Percentiles rank a stretch among this genome's conserved stretches.
phyloP scores from a whole-genome alignment of 2,888 invertebrate species.

The Caenorhabditis sp. region DNA sequence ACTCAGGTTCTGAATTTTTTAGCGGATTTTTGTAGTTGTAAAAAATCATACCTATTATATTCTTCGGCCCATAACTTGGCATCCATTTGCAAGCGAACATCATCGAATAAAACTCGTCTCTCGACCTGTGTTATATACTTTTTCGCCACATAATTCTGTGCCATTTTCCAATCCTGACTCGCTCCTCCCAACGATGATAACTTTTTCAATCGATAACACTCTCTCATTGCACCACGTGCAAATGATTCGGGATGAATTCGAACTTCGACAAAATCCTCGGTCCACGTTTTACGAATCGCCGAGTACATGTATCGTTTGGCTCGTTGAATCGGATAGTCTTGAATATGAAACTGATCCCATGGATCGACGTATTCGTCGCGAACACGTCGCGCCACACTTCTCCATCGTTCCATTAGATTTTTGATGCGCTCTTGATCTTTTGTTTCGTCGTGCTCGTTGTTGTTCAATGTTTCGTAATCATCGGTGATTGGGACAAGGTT shows the following conservation, averaged over 20 bases:
- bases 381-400: slow-evolving; percentile 46
- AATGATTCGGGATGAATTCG: slow-evolving; percentile 72
- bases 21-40: too few relatives aligned
- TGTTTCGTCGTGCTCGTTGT: not conserved
- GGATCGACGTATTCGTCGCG: slow-evolving; percentile 71
- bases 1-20: not conserved
- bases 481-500: slow-evolving; percentile 37
- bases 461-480: slow-evolving; percentile 6
- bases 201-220: slow-evolving; percentile 75
- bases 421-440: slow-evolving; percentile 30
- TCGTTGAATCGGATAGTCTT: slow-evolving; percentile 72
- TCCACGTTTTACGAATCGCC: slow-evolving; percentile 74
- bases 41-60: slow-evolving; percentile 73
- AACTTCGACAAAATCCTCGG: slow-evolving; percentile 73
- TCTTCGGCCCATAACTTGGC: slow-evolving; percentile 77
- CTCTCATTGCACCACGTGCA: slow-evolving; percentile 75
- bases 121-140: slow-evolving; percentile 73
- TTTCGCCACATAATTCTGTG: slow-evolving; percentile 76
- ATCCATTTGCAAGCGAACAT: slow-evolving; percentile 76
- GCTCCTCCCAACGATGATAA: slow-evolving; percentile 69
- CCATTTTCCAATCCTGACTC: slow-evolving; percentile 73
- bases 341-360: slow-evolving; percentile 74
- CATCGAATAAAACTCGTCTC: slow-evolving; percentile 74
- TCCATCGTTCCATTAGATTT: slow-evolving; percentile 53
- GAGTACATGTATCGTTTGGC: slow-evolving; percentile 74